Evolutionary conservation across 2,888 invertebrate species (phyloP), one percentile per base, ranked within the genome.

Genomic region (Tetheella fluctuosa): DNA sequence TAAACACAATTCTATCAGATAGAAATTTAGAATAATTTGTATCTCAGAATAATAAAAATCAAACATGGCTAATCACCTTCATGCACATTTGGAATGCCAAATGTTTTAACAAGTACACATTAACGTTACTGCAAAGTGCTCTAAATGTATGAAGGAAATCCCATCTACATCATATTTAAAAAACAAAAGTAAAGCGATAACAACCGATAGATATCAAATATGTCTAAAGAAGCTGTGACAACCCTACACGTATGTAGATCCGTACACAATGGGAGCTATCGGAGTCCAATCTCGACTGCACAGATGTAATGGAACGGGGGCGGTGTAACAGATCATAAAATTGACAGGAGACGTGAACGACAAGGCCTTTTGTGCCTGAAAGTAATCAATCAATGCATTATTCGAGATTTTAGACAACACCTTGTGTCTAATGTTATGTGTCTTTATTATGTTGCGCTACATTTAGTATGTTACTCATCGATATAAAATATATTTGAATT

Each of bases 241-340:
- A 57, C 81, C 81, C 80, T 81, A 70, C 42, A 62, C 63, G 63
- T 70, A 63, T 69, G 72, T 48, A 48, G 48, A 65, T 69, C 68
- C 68, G 71, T 68, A 79, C 74, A 86, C 87, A 87, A 88, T 88
- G 75, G 84, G 60, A 64, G 69, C 74, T 86, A 86, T 86, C 85
- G 67, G 64, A 55, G 69, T 64, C 59, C 73, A 70, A 85, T 85
- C 84, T 85, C 68, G 63, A 64, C 70, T 74, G 76, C 74, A 73
- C 73, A 76, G 67, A 75, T 74, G 76, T 76, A 77, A 80, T 79
- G 77, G 80, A 80, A 75, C 77, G 68, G 74, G 67, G 78, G 77
- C 76, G 76, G 74, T 68, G 62, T 67, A 74, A 65, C 71, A 69
- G 67, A 71, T 75, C 75, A 76, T 70, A 73, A 69, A 54, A 55